Conservation (phyloP, 2,888 invertebrate genomes). For the Mythimna ferrago region DNA sequence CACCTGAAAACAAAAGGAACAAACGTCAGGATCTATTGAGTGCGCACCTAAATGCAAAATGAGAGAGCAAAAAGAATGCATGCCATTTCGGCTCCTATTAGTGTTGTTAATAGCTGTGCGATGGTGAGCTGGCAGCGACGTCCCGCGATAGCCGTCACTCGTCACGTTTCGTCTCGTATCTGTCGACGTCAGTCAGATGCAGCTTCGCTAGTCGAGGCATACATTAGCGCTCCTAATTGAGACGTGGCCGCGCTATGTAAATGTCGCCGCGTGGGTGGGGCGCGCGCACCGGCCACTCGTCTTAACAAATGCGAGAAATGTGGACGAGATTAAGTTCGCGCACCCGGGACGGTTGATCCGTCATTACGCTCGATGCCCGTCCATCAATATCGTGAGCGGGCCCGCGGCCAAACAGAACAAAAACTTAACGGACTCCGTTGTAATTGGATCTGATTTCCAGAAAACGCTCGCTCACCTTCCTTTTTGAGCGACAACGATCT, state of each 20-base stretch:
- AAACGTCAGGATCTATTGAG: conserved; percentile 62
- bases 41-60: conserved; percentile 58
- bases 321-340: conserved; percentile 73
- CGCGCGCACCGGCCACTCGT: conserved; percentile 68
- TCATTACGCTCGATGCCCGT: conserved; percentile 78
- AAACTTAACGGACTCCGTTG: conserved; percentile 89
- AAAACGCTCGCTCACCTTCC: conserved; percentile 89
- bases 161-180: conserved; percentile 89
- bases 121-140: conserved; percentile 81
- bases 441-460: conserved; percentile 91
- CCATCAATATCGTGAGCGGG: conserved; percentile 86
- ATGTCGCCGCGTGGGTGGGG: conserved; percentile 90
- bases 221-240: conserved; percentile 91
- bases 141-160: conserved; percentile 87
- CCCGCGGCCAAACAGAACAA: conserved; percentile 88
- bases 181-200: conserved; percentile 88
- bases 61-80: conserved; percentile 73
- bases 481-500: conserved; percentile 90
- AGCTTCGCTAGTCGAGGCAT: conserved; percentile 88
- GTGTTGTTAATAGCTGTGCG: conserved; percentile 86
- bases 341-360: conserved; percentile 71
- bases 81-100: conserved; percentile 84
- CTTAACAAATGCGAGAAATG: conserved; percentile 81
- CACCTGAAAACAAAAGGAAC: conserved; percentile 89
- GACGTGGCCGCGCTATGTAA: conserved; percentile 90